Conservation (phyloP, 1,140 invertebrate genomes). For the Homalodisca vitripennis region DNA sequence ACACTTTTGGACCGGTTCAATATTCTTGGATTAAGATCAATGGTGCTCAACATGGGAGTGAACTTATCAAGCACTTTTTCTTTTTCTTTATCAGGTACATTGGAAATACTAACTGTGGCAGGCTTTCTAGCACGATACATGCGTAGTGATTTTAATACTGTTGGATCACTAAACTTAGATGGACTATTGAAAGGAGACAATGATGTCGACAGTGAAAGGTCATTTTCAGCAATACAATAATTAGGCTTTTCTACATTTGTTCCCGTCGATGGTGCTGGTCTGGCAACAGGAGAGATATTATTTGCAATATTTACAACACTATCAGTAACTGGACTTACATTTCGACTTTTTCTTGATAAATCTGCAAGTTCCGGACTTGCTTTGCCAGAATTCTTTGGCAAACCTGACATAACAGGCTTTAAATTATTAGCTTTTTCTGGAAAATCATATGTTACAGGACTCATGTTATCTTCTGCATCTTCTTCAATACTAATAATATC, state of each 20-base stretch:
- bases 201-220: background rate
- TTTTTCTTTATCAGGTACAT: background rate
- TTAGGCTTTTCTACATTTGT: background rate
- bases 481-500: constrained; percentile 20
- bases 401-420: no score
- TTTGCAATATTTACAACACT: no score
- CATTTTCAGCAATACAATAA: constrained; percentile 20
- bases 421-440: no score
- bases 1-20: constrained; percentile 50
- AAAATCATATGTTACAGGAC: no score
- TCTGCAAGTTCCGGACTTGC: no score
- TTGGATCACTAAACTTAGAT: constrained; percentile 52
- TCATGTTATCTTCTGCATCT: background rate
- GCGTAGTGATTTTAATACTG: constrained; percentile 55
- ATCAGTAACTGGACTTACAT: no score
- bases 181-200: constrained; percentile 5
- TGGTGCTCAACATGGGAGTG: constrained; percentile 51
- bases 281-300: no score
- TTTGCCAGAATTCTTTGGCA: no score
- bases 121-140: constrained; percentile 49
- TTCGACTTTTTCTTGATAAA: no score
- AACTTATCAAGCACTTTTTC: constrained; percentile 44
- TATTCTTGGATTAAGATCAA: constrained; percentile 55
- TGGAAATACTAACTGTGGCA: background rate
- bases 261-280: no score